Evolutionary conservation across 2,113 vertebrate species (phyloP).

Genomic region (Pagrus major): DNA sequence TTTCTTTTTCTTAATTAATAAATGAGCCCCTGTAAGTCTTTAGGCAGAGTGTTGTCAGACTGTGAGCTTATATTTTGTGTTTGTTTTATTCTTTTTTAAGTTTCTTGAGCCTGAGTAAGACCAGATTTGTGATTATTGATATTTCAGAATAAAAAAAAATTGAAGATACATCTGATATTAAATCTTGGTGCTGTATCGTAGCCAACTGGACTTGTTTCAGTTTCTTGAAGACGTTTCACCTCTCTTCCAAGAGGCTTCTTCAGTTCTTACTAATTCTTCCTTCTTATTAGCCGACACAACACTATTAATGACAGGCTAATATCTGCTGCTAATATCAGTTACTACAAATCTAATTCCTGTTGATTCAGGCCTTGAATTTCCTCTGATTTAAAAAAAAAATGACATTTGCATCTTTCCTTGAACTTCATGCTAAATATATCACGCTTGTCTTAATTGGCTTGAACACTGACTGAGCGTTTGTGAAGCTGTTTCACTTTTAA

Average conservation of each 20-base stretch:
- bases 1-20: neutral
- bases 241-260: too few relatives aligned
- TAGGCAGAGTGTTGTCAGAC: constrained; percentile 6
- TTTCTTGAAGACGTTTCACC: too few relatives aligned
- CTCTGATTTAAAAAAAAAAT: too few relatives aligned
- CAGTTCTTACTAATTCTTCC: too few relatives aligned
- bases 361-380: neutral
- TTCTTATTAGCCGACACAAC: neutral
- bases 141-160: neutral
- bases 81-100: neutral
- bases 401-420: neutral
- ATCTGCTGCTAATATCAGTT: neutral
- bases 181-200: too few relatives aligned
- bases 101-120: neutral
- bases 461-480: constrained; percentile 7
- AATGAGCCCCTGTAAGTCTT: constrained; percentile 10
- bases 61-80: too few relatives aligned
- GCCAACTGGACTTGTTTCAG: too few relatives aligned
- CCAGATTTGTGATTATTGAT: neutral
- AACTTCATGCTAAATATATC: constrained; percentile 20
- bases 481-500: constrained; percentile 37
- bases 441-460: neutral
- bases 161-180: neutral
- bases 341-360: neutral
- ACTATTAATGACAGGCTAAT: neutral